Percentiles rank a stretch among this genome's conserved stretches.
Conservation (phyloP, 2,888 invertebrate genomes). For the Hipparchia semele region DNA sequence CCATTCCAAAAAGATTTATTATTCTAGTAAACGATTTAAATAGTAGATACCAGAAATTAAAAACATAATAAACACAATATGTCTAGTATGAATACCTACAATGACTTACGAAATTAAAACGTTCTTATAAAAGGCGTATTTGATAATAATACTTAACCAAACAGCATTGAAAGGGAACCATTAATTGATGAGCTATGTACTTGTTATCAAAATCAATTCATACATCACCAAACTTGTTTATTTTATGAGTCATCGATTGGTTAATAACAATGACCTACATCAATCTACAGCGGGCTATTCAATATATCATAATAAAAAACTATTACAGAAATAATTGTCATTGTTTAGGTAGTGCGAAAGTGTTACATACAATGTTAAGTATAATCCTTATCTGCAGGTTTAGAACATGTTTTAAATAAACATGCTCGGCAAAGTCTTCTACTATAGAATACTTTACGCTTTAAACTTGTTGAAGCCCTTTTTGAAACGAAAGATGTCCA, state of each 20-base stretch:
- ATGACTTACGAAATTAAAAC: neutral
- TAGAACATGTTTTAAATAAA: too few species aligned
- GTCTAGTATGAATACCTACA: neutral
- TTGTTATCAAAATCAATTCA: conserved; percentile 1
- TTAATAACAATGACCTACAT: neutral
- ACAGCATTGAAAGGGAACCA: conserved; percentile 2
- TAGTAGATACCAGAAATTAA: too few species aligned
- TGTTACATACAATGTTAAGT: neutral
- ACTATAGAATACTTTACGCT: too few species aligned
- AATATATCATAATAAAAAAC: conserved; percentile 6
- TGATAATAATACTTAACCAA: neutral
- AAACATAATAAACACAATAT: too few species aligned
- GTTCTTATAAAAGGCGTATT: neutral
- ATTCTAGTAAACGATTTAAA: neutral
- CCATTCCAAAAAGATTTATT: neutral
- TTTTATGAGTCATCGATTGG: conserved; percentile 19
- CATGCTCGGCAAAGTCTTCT: too few species aligned
- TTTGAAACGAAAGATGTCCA: too few species aligned
- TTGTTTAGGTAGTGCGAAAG: neutral
- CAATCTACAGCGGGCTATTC: neutral
- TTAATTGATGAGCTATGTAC: conserved; percentile 1
- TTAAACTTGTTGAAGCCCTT: too few species aligned
- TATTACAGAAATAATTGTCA: neutral
- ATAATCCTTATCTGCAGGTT: neutral
- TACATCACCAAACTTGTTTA: conserved; percentile 19